A percentile compares a stretch with the other conserved stretches of the same genome.
These are phyloP conservation scores for Cyprinodon brontotheroides DNA, from an alignment of 2,113 vertebrate genomes.

Conservation along the genomic window DNA sequence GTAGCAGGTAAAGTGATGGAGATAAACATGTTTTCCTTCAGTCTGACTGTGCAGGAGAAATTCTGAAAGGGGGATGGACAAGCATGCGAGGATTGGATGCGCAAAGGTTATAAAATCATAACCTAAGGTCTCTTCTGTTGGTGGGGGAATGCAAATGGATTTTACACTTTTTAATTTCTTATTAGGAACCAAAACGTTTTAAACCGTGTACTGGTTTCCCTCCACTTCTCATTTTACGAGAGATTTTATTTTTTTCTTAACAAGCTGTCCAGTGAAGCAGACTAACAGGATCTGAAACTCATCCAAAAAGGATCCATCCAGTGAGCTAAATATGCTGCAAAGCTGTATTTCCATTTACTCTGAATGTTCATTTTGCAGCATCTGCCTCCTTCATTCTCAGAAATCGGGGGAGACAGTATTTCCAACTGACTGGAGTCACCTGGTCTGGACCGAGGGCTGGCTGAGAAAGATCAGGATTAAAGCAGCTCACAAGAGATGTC, in stretches of 20 bases:
- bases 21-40: too few relatives aligned
- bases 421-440: conserved; percentile 69
- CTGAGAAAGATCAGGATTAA: conserved; percentile 45
- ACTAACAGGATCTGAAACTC: conserved; percentile 34
- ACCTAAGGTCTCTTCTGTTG: background rate
- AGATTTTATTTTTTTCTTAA: conserved; percentile 9
- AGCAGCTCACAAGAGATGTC: conserved; percentile 25
- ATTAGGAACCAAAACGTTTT: too few relatives aligned
- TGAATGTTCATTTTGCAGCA: background rate
- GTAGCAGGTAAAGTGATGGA: too few relatives aligned
- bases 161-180: too few relatives aligned
- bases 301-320: conserved; percentile 10
- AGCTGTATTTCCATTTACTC: conserved; percentile 23
- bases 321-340: conserved; percentile 1
- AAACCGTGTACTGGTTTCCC: background rate
- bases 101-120: background rate
- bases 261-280: conserved; percentile 37
- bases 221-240: too few relatives aligned
- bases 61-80: too few relatives aligned
- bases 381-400: conserved; percentile 17
- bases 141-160: background rate
- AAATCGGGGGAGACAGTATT: conserved; percentile 53
- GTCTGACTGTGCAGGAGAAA: too few relatives aligned
- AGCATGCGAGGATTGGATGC: too few relatives aligned
- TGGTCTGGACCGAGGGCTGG: conserved; percentile 38